Evolutionary conservation across 2,888 invertebrate genomes (phyloP).

Genomic region (Cantharis lateralis): DNA sequence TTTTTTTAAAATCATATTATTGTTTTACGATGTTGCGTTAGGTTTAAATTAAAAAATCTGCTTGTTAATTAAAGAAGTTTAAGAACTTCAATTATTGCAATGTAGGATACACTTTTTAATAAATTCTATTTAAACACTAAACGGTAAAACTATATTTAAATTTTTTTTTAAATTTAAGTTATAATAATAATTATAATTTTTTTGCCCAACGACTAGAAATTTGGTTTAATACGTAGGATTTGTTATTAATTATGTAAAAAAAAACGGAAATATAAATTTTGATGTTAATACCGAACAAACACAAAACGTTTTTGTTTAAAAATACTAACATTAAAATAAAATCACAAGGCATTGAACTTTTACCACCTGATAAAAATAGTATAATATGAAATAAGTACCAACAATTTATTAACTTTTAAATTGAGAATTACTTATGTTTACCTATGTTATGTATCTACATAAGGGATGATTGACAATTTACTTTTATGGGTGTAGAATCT

Average conservation of each 20-base stretch:
- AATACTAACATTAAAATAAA: neutral
- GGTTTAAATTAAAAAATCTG: neutral
- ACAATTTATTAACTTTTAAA: neutral
- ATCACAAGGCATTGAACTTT: neutral
- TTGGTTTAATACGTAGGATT: neutral
- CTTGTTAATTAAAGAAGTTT: neutral
- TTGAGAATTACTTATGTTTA: neutral
- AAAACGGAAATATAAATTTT: neutral
- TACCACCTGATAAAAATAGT: neutral
- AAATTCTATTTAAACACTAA: neutral
- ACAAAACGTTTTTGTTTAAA: neutral
- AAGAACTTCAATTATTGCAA: neutral
- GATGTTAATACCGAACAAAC: neutral
- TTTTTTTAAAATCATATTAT: neutral
- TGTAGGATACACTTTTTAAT: neutral
- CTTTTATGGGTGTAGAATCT: no score
- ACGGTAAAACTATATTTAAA: no score
- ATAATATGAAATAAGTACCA: neutral
- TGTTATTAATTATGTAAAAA: neutral
- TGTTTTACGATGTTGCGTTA: neutral
- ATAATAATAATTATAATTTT: no score
- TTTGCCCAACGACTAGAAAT: no score
- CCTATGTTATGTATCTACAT: no score
- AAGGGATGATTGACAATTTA: no score
- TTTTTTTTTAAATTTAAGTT: no score